Percentiles rank a stretch among this genome's conserved stretches.
Evolutionary conservation across 2,113 vertebrate genomes (phyloP).

Genomic region (Carassius gibelio): DNA sequence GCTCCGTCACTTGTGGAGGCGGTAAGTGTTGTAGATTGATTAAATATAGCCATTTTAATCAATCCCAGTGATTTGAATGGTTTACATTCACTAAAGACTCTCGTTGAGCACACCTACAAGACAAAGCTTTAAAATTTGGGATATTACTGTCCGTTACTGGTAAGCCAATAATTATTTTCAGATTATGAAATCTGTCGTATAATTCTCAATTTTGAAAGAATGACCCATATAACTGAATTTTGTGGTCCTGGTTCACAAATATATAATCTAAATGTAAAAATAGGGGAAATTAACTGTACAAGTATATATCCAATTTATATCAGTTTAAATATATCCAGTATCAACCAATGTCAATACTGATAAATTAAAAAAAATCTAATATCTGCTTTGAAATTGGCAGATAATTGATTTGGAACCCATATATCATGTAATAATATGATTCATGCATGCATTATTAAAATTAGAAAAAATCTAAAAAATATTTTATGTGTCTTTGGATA

Average conservation of each 20-base stretch:
- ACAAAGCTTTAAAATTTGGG: neutral
- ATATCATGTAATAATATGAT: neutral
- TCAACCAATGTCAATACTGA: too few relatives aligned
- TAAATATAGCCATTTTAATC: neutral
- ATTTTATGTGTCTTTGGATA: too few relatives aligned
- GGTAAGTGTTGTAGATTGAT: slow-evolving; percentile 72
- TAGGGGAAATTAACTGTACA: neutral
- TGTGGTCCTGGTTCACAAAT: neutral
- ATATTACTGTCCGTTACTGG: neutral
- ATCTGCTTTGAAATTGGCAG: too few relatives aligned
- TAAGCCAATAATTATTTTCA: neutral
- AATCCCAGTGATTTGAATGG: neutral
- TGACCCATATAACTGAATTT: too few relatives aligned
- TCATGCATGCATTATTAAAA: neutral
- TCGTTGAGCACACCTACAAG: neutral
- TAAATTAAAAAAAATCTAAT: neutral
- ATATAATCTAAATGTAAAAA: neutral
- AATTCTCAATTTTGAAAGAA: too few relatives aligned
- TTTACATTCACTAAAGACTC: neutral
- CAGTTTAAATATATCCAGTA: neutral
- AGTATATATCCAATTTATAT: neutral
- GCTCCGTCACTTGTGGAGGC: slow-evolving; percentile 94
- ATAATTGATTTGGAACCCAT: neutral
- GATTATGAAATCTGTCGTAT: neutral
- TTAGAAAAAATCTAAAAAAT: too few relatives aligned